These are phyloP conservation scores for Ciconia maguari DNA, from an alignment of 2,113 vertebrate species.

Conservation along the genomic window DNA sequence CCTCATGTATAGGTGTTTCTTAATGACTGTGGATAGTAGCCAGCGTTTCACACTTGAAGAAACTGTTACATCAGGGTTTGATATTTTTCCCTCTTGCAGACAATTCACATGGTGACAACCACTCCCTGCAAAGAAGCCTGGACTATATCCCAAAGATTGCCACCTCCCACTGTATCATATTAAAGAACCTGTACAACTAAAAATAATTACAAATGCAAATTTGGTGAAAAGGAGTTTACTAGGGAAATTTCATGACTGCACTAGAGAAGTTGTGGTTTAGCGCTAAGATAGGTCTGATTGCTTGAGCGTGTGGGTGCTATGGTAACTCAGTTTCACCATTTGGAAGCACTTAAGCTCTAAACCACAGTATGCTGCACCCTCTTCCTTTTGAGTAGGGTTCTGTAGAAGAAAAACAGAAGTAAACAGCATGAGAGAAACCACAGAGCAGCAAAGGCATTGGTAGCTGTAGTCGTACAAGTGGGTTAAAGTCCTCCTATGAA, in stretches of 20 bases:
- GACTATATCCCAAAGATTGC: neutral
- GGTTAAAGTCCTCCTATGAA: neutral
- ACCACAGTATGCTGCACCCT: constrained; percentile 72
- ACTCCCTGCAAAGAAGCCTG: neutral
- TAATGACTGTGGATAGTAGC: neutral
- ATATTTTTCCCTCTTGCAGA: neutral
- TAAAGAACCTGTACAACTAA: neutral
- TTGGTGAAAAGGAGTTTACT: neutral
- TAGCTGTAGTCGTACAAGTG: constrained; percentile 8
- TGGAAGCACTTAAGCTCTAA: constrained; percentile 63
- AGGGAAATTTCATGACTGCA: constrained; percentile 9
- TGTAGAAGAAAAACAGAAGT: constrained; percentile 74
- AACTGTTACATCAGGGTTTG: neutral
- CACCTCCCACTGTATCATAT: neutral
- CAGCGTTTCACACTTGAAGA: neutral
- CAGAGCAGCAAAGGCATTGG: constrained; percentile 36
- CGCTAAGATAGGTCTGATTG: constrained; percentile 71
- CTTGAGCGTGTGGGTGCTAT: constrained; percentile 70
- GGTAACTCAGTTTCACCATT: constrained; percentile 78
- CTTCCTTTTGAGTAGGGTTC: constrained; percentile 72
- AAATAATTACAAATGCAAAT: constrained; percentile 36
- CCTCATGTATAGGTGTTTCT: neutral
- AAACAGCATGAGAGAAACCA: constrained; percentile 68
- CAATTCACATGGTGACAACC: neutral
- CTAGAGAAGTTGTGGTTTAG: constrained; percentile 85